phyloP scores from a whole-genome alignment of 2,888 invertebrate genomes.

The Amphipyra berbera region DNA sequence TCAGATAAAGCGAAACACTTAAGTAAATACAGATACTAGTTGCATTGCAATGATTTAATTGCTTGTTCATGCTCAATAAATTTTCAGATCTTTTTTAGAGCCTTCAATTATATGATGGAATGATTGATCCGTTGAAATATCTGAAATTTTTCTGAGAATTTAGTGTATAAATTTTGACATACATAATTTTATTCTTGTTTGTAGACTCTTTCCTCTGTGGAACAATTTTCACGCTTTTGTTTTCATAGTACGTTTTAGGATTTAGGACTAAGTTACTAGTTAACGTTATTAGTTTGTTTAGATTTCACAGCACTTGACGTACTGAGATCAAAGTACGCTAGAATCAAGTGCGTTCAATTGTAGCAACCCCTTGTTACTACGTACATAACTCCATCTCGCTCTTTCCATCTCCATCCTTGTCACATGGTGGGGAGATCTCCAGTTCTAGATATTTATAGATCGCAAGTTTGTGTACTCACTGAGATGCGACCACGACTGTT shows the following conservation, averaged over 20 bases:
- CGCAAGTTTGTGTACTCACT: constrained; percentile 6
- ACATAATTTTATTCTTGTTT: background rate
- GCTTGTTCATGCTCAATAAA: constrained; percentile 37
- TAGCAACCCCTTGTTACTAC: constrained; percentile 36
- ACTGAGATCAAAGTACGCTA: constrained; percentile 44
- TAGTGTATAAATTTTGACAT: background rate
- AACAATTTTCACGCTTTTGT: constrained; percentile 20
- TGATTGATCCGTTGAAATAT: constrained; percentile 2
- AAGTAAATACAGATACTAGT: constrained; percentile 24
- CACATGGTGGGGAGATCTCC: constrained; percentile 7
- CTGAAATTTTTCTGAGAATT: constrained; percentile 3
- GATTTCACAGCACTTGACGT: constrained; percentile 28
- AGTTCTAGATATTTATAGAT: constrained; percentile 35
- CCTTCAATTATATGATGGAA: constrained; percentile 9
- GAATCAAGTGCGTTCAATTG: constrained; percentile 52
- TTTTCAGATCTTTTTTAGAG: constrained; percentile 14
- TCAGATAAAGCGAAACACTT: constrained; percentile 25
- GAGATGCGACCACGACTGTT: constrained; percentile 6
- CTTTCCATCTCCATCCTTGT: constrained; percentile 25
- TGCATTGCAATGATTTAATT: constrained; percentile 35
- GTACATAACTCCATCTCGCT: constrained; percentile 18
- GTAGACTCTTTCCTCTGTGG: constrained; percentile 3
- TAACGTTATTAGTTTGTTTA: too few relatives aligned
- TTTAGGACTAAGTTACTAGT: constrained; percentile 13
- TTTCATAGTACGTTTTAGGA: constrained; percentile 3